Evolutionary conservation across 2,797 vertebrate species (phyloP).

Genomic region (Leptoclinus maculatus): DNA sequence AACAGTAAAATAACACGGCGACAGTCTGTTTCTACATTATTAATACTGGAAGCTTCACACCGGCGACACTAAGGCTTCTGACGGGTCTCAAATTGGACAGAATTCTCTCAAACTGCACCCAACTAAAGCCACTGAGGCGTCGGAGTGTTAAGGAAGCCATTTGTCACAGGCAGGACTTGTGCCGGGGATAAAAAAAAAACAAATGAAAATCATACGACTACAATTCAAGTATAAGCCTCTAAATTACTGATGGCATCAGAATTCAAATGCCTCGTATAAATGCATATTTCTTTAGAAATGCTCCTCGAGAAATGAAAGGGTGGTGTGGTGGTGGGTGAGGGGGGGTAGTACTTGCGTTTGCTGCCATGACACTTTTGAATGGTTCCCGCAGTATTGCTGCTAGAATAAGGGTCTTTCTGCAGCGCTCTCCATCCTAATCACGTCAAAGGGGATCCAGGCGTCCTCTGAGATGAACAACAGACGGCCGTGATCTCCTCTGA

Average conservation of each 20-base stretch:
- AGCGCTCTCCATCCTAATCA: constrained; percentile 40
- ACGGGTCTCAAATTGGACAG: constrained; percentile 64
- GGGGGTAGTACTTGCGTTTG: not conserved
- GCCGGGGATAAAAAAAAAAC: constrained; percentile 43
- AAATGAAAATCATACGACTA: constrained; percentile 45
- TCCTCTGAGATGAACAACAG: constrained; percentile 57
- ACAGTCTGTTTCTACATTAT: constrained; percentile 70
- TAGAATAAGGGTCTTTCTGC: constrained; percentile 38
- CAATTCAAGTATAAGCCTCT: constrained; percentile 28
- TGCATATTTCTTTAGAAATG: constrained; percentile 26
- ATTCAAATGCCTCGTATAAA: constrained; percentile 38
- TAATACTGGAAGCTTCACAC: constrained; percentile 51
- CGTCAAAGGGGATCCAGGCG: constrained; percentile 36
- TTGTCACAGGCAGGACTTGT: constrained; percentile 60
- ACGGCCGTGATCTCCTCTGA: constrained; percentile 61
- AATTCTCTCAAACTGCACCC: constrained; percentile 47
- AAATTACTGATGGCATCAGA: constrained; percentile 36
- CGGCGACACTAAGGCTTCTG: constrained; percentile 32
- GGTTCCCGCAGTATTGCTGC: not conserved
- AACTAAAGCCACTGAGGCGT: constrained; percentile 47
- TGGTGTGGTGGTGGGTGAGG: not conserved
- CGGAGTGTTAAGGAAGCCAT: constrained; percentile 56
- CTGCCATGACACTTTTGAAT: not conserved
- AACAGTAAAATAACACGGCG: constrained; percentile 57
- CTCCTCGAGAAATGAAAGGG: constrained; percentile 26